phyloP scores from a whole-genome alignment of 37 sponge, comb jelly and placozoan genomes.

The Aphrocallistes beatrix region DNA sequence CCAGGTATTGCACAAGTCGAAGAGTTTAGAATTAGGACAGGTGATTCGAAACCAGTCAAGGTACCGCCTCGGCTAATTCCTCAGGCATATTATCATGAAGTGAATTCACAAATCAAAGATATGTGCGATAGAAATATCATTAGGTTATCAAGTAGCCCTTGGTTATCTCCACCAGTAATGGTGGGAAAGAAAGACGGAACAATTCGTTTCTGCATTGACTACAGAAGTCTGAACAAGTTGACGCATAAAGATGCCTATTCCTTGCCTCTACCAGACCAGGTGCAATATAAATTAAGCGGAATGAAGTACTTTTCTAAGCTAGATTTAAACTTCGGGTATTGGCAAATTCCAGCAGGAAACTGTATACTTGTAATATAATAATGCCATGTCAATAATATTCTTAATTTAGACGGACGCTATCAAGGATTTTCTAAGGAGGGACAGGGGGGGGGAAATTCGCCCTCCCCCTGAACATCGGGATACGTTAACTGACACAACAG shows the following conservation, averaged over 20 bases:
- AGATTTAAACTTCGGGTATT: not conserved
- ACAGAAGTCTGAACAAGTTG: not conserved
- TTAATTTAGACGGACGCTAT: too few relatives aligned
- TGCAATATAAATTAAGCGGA: not conserved
- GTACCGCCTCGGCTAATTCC: not conserved
- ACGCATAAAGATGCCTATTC: slow-evolving; percentile 2
- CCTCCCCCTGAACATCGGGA: too few relatives aligned
- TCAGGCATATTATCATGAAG: not conserved
- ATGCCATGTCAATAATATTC: too few relatives aligned
- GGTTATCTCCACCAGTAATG: not conserved
- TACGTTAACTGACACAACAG: too few relatives aligned
- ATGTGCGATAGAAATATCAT: not conserved
- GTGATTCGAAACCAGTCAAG: not conserved
- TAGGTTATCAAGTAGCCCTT: not conserved
- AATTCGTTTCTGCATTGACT: not conserved
- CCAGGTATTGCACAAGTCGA: not conserved
- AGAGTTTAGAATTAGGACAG: not conserved
- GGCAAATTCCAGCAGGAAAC: not conserved
- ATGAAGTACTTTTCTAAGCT: not conserved
- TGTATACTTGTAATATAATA: too few relatives aligned
- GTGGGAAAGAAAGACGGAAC: not conserved
- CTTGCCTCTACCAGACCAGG: not conserved
- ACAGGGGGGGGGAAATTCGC: too few relatives aligned
- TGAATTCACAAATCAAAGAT: not conserved
- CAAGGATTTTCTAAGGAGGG: too few relatives aligned